These are phyloP conservation scores for Agrotis puta DNA, from an alignment of 2,888 invertebrate species.

Conservation along the genomic window DNA sequence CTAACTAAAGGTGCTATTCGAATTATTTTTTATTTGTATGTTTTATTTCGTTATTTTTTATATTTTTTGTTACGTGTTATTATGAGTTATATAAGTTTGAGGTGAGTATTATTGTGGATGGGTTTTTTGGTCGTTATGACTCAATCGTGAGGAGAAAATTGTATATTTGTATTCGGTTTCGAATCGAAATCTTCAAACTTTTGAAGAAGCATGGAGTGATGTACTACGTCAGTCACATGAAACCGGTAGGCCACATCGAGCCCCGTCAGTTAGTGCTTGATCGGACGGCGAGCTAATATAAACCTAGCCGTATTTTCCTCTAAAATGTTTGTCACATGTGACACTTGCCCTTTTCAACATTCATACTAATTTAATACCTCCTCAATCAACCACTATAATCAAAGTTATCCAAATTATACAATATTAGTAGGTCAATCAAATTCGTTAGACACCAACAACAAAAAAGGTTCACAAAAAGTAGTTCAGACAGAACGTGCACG, in stretches of 20 bases:
- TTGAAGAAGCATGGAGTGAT: not conserved
- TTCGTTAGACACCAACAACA: conserved; percentile 26
- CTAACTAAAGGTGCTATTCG: conserved; percentile 17
- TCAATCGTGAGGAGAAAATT: conserved; percentile 36
- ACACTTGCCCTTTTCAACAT: conserved; percentile 1
- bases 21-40: conserved; percentile 23
- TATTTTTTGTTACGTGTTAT: conserved; percentile 14
- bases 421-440: conserved; percentile 39
- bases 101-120: conserved; percentile 7
- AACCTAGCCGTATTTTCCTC: not conserved
- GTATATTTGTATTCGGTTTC: not conserved
- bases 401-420: conserved; percentile 24
- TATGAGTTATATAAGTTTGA: conserved; percentile 35
- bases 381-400: conserved; percentile 8
- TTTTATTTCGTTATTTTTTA: conserved; percentile 16
- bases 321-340: not conserved
- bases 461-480: conserved; percentile 47
- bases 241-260: no score
- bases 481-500: conserved; percentile 32
- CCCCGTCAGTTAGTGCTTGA: no score
- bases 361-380: conserved; percentile 12
- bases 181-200: not conserved
- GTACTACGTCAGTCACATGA: no score
- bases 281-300: not conserved
- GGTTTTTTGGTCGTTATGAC: conserved; percentile 32